A percentile compares a stretch with the other conserved stretches of the same genome.
phyloP scores from a whole-genome alignment of 2,888 invertebrate species.

The Trilocha varians region DNA sequence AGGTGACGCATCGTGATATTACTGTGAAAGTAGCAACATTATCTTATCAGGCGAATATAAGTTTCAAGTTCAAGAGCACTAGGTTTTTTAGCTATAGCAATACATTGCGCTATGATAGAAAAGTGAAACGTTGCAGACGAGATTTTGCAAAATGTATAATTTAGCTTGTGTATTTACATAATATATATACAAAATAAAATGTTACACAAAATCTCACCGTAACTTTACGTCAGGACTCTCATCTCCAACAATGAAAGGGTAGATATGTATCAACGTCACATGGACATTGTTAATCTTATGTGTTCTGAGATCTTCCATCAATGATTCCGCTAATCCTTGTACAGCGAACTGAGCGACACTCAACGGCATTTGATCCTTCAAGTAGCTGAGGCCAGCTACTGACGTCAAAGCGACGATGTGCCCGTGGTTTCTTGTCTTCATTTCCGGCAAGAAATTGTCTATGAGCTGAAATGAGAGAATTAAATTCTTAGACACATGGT shows the following conservation, averaged over 20 bases:
- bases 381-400: conserved; percentile 74
- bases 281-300: conserved; percentile 70
- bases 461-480: conserved; percentile 58
- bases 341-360: conserved; percentile 79
- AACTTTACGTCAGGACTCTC: conserved; percentile 69
- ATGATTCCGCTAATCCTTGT: conserved; percentile 76
- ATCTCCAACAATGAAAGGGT: conserved; percentile 75
- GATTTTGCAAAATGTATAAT: too few species aligned
- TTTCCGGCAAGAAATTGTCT: conserved; percentile 73
- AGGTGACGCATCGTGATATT: too few species aligned
- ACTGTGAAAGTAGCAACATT: conserved; percentile 1
- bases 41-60: neutral
- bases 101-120: too few species aligned
- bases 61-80: neutral
- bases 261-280: conserved; percentile 75
- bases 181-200: neutral
- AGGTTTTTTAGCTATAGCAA: too few species aligned
- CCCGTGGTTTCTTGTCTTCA: conserved; percentile 73
- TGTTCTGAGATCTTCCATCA: conserved; percentile 74
- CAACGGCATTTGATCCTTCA: conserved; percentile 72
- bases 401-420: conserved; percentile 77
- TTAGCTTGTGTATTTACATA: too few species aligned
- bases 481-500: too few species aligned
- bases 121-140: too few species aligned
- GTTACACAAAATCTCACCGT: conserved; percentile 41